phyloP scores from a whole-genome alignment of 1,140 invertebrate species.

The Chironomus striatipennis region DNA sequence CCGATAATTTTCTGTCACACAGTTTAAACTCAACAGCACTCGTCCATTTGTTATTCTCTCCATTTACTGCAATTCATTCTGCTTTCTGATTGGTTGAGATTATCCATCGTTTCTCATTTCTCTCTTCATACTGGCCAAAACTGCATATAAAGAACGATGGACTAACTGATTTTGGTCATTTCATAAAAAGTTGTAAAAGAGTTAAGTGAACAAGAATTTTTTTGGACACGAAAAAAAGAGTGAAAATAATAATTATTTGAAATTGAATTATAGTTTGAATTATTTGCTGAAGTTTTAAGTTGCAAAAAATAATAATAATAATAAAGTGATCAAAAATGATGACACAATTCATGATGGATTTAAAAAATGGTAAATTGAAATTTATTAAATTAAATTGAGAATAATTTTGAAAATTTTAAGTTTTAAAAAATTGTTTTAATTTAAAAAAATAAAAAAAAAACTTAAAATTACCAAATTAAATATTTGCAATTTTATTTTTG shows the following conservation, averaged over 20 bases:
- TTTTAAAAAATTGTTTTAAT: too few relatives aligned
- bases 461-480: too few relatives aligned
- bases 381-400: too few relatives aligned
- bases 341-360: constrained; percentile 36
- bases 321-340: constrained; percentile 33
- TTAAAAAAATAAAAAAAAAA: not conserved
- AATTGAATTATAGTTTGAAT: not conserved
- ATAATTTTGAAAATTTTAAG: not conserved
- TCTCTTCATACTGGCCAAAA: not conserved
- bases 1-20: too few relatives aligned
- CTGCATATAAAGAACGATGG: not conserved
- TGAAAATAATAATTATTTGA: not conserved
- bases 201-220: not conserved
- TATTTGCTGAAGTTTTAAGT: not conserved
- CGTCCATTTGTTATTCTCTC: not conserved
- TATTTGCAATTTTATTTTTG: too few relatives aligned
- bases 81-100: not conserved
- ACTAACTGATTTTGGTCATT: not conserved
- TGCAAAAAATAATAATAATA: not conserved
- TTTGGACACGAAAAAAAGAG: not conserved
- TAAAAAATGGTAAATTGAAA: constrained; percentile 37
- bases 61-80: not conserved
- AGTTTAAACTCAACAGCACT: not conserved
- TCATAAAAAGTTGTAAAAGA: not conserved
- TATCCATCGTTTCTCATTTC: not conserved